Evolutionary conservation across 2,113 vertebrate species (phyloP).

Genomic region (Illadopsis cleaveri): DNA sequence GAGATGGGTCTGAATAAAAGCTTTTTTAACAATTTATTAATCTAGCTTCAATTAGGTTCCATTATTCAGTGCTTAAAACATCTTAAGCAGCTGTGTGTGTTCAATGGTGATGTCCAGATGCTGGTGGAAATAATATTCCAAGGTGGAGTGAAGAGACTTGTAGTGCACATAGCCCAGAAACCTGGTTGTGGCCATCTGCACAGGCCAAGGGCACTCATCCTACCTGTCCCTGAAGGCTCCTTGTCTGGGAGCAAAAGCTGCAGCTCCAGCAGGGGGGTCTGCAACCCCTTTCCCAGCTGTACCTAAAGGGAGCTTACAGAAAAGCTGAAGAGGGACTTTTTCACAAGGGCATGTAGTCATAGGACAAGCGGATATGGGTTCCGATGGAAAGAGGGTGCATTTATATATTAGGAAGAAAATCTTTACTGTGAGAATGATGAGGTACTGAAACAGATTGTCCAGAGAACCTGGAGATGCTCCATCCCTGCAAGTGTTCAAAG

Average conservation of each 20-base stretch:
- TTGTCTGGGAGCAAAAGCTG: neutral
- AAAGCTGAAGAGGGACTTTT: neutral
- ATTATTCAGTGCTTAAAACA: neutral
- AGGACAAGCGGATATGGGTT: neutral
- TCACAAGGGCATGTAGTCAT: neutral
- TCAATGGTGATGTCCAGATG: neutral
- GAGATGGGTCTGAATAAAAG: neutral
- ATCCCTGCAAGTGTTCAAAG: neutral
- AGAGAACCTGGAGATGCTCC: neutral
- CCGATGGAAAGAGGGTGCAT: neutral
- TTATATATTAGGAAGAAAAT: neutral
- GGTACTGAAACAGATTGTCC: neutral
- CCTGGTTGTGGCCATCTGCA: neutral
- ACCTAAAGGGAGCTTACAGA: neutral
- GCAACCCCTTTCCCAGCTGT: rapidly evolving
- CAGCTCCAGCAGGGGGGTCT: neutral
- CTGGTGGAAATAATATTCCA: neutral
- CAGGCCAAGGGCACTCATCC: too few relatives aligned
- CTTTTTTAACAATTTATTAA: neutral
- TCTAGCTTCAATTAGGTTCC: neutral
- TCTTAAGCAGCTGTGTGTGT: neutral
- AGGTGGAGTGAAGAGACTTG: rapidly evolving
- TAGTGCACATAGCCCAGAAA: neutral
- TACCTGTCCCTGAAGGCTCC: neutral
- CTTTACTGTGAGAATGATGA: neutral